Evolutionary conservation across 1,140 invertebrate genomes (phyloP).

Genomic region (Meloidogyne floridensis): DNA sequence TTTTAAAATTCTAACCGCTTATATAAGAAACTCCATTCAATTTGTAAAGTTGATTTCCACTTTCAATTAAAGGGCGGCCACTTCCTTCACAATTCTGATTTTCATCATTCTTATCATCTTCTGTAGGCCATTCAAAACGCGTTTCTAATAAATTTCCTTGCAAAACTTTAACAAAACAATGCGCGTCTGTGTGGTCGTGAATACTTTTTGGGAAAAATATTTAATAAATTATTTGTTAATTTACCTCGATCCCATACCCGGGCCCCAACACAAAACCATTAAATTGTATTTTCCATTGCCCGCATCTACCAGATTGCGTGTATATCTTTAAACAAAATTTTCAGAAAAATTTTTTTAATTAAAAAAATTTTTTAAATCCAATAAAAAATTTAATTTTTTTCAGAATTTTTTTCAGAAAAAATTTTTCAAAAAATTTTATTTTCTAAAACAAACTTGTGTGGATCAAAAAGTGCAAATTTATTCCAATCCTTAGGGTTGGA

Average conservation of each 20-base stretch:
- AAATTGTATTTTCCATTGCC: conserved; percentile 97
- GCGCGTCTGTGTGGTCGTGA: conserved; percentile 91
- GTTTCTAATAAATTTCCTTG: conserved; percentile 72
- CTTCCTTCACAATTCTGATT: not conserved
- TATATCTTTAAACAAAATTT: conserved; percentile 75
- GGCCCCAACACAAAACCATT: conserved; percentile 94
- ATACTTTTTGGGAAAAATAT: conserved; percentile 71
- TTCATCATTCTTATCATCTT: conserved; percentile 18
- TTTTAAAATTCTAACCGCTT: conserved; percentile 74
- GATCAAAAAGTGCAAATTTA: conserved; percentile 58
- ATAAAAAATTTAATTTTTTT: too few relatives aligned
- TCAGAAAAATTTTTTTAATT: too few relatives aligned
- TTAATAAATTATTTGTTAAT: not conserved
- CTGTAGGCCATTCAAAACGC: conserved; percentile 76
- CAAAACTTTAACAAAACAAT: conserved; percentile 92
- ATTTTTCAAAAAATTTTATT: not conserved
- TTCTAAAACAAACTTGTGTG: conserved; percentile 47
- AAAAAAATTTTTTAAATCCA: too few relatives aligned
- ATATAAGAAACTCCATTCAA: conserved; percentile 88
- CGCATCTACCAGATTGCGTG: conserved; percentile 85
- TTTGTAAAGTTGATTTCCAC: conserved; percentile 69
- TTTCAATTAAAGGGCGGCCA: conserved; percentile 55
- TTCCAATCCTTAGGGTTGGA: conserved; percentile 54
- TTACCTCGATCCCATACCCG: conserved; percentile 80
- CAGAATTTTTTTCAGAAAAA: not conserved